A percentile compares a stretch with the other conserved stretches of the same genome.
Conservation (phyloP, 2,113 vertebrate genomes). For the Sinosuthora webbiana region DNA sequence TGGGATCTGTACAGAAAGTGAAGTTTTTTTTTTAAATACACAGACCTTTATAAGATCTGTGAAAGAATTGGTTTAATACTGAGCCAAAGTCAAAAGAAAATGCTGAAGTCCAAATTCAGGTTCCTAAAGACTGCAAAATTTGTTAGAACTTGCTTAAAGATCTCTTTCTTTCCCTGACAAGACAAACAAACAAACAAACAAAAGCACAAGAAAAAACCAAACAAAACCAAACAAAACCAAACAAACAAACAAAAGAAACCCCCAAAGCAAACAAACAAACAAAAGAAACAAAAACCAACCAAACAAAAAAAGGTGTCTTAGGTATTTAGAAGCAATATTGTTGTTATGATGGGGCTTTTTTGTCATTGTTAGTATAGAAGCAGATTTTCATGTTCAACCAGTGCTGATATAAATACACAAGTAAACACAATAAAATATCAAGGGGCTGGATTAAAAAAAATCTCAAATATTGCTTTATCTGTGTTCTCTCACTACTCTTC, state of each 20-base stretch:
- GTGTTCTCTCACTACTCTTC: not conserved
- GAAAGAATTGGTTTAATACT: not conserved
- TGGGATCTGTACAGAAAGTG: not conserved
- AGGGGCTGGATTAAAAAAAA: not conserved
- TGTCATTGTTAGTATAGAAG: not conserved
- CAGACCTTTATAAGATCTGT: not conserved
- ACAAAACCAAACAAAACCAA: no score
- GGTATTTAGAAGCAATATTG: not conserved
- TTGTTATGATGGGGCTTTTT: rapidly evolving
- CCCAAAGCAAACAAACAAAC: no score
- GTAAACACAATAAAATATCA: not conserved
- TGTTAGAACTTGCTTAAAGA: not conserved
- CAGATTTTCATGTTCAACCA: not conserved
- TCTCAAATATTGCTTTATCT: not conserved
- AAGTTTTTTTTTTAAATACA: not conserved
- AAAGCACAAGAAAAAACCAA: no score
- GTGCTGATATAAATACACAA: not conserved
- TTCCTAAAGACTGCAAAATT: not conserved
- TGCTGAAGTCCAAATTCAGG: not conserved
- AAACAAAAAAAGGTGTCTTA: no score
- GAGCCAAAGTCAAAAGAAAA: not conserved
- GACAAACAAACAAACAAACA: no score
- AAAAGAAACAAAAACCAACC: no score
- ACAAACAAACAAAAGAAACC: no score
- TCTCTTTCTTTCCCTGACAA: not conserved